Evolutionary conservation across 1,140 invertebrate genomes (phyloP), one percentile per base, ranked within the genome.

Genomic region (Ladona fulva): DNA sequence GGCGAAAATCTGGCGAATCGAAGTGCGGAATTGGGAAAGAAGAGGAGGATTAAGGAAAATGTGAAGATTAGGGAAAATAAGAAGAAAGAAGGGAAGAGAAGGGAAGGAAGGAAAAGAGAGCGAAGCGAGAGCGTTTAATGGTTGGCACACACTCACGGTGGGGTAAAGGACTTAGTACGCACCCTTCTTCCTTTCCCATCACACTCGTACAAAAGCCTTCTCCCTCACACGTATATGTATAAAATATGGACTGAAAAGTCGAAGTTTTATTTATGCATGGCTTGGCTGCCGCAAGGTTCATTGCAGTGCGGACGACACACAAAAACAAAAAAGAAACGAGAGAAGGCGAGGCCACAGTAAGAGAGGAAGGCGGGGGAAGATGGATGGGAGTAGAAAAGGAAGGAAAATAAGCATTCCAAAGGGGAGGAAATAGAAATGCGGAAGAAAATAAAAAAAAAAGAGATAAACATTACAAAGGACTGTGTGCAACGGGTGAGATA

Each of bases 221-320:
- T 66, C 52, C 52, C 52, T 66, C 52, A 12, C 52, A 66, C 52
- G 52, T 66, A 66, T 66, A 66, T 66, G 52, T 66, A 66, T 66
- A 66, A 66, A 66, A 66, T 66, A 66, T 66, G 52, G 52, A 66
- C 52, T 66, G 52, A 66, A 66, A 66, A 66, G 52, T 66, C 52
- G 12, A 66, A 66, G 52, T 66, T 66, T 66, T 66, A 66, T 66
- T 66, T 66, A 66, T 66, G 52, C 52, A 66, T 66, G 52, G 52
- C 52, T 66, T 12, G 52, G 52, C 14, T 6, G 52, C 52, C 52
- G 52, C 52, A 66, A 66, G 52, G 52, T 66, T 66, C 52, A 66
- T 66, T 66, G 52, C 52, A 66, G 52, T 66, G 52, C 52, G 52
- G 52, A 66, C 12, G 52, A 66, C 52, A 66, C 14, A 66, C 3